Conservation (phyloP, 2,797 vertebrate species). For the Bradypodion ventrale region DNA sequence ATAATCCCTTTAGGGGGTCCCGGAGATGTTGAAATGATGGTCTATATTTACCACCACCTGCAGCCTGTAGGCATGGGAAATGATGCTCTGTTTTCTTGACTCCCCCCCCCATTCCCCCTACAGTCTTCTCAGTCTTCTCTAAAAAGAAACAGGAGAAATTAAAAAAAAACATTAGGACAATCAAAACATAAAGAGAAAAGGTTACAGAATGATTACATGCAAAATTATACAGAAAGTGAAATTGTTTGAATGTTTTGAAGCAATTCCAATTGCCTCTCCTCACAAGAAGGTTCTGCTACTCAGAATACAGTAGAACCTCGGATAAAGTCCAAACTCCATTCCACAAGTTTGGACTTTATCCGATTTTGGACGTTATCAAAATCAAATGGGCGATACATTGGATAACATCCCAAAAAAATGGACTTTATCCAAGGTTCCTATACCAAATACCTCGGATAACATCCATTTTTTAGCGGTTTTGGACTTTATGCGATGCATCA, state of each 20-base stretch:
- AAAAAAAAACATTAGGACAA: conserved; percentile 12
- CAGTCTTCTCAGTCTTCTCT: neutral
- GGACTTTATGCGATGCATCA: no score
- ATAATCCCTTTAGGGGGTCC: neutral
- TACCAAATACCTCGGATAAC: no score
- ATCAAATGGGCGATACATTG: no score
- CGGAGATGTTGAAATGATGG: neutral
- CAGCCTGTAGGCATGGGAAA: neutral
- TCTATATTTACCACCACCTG: neutral
- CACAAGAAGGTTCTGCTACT: neutral
- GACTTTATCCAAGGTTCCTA: no score
- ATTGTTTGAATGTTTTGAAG: neutral
- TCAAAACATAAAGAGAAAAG: neutral
- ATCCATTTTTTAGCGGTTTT: no score
- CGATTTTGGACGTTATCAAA: no score
- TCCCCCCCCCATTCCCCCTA: neutral
- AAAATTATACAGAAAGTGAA: conserved; percentile 13
- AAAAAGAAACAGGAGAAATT: neutral
- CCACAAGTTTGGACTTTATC: no score
- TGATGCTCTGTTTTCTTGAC: neutral
- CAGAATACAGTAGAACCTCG: no score
- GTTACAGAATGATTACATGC: neutral
- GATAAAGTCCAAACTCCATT: no score
- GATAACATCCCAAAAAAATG: no score
- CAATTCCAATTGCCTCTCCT: neutral